These are phyloP conservation scores for Uria aalge DNA, from an alignment of 2,113 vertebrate genomes.

Conservation along the genomic window DNA sequence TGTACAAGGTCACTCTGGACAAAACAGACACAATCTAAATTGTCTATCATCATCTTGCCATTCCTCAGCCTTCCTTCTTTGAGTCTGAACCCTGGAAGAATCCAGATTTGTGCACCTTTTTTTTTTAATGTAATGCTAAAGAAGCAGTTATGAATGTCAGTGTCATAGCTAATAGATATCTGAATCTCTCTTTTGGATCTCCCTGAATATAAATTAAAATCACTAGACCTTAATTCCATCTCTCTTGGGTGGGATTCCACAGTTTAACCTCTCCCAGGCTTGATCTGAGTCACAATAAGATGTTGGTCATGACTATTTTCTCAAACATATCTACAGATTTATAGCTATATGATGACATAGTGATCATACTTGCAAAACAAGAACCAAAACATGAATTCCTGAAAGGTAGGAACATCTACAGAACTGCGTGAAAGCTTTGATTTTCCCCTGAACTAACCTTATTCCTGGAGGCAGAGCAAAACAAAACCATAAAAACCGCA, in stretches of 20 bases:
- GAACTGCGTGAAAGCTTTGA: neutral
- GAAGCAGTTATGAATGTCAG: neutral
- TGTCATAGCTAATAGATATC: neutral
- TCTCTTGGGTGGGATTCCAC: neutral
- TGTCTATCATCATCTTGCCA: neutral
- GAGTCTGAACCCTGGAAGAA: neutral
- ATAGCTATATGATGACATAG: neutral
- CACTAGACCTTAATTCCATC: neutral
- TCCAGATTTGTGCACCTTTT: accelerated
- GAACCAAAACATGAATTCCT: neutral
- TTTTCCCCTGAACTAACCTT: neutral
- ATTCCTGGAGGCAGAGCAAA: neutral
- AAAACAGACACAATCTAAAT: neutral
- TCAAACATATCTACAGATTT: neutral
- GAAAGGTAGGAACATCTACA: neutral
- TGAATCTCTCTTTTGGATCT: neutral
- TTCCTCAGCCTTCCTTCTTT: neutral
- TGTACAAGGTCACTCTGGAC: neutral
- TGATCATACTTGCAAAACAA: neutral
- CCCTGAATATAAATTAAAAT: neutral
- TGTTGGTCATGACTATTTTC: neutral
- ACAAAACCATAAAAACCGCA: neutral
- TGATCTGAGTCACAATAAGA: neutral
- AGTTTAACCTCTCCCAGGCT: neutral
- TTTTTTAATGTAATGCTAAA: neutral